Conservation (phyloP, 2,888 invertebrate species). For the Horisme vitalbata region DNA sequence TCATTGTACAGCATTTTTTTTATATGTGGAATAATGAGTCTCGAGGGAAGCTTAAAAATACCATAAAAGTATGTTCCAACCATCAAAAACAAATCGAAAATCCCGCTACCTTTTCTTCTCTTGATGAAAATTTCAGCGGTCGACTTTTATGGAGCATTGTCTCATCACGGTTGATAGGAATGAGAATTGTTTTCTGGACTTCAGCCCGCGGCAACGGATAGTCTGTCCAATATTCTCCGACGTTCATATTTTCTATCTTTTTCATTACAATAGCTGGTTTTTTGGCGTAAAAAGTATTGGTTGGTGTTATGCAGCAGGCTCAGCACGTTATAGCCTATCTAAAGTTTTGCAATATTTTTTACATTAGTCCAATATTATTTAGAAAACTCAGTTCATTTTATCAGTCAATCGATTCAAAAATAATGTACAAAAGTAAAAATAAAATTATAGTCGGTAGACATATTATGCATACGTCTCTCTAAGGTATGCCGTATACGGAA, state of each 20-base stretch:
- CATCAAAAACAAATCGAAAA: slow-evolving; percentile 33
- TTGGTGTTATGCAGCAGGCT: slow-evolving; percentile 7
- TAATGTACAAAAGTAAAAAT: too few relatives aligned
- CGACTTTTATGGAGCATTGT: slow-evolving; percentile 42
- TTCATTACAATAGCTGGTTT: slow-evolving; percentile 18
- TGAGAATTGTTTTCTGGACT: slow-evolving; percentile 36
- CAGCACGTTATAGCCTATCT: too few relatives aligned
- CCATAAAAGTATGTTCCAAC: slow-evolving; percentile 11
- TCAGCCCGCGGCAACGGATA: slow-evolving; percentile 25
- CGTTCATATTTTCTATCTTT: slow-evolving; percentile 25
- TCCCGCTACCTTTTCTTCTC: slow-evolving; percentile 28
- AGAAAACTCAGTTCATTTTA: too few relatives aligned
- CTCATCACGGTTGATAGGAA: slow-evolving; percentile 31
- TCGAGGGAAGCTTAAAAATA: background rate
- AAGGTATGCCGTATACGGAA: too few relatives aligned
- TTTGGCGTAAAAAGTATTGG: slow-evolving; percentile 19
- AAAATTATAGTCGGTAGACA: too few relatives aligned
- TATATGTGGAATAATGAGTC: background rate
- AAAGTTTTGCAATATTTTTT: too few relatives aligned
- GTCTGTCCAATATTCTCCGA: slow-evolving; percentile 24
- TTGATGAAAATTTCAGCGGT: slow-evolving; percentile 36
- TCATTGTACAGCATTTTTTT: too few relatives aligned
- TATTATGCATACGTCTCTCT: too few relatives aligned
- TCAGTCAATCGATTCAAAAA: too few relatives aligned
- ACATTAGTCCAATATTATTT: too few relatives aligned